These are phyloP conservation scores for Bufo bufo DNA, from an alignment of 2,113 vertebrate genomes.

Conservation along the genomic window DNA sequence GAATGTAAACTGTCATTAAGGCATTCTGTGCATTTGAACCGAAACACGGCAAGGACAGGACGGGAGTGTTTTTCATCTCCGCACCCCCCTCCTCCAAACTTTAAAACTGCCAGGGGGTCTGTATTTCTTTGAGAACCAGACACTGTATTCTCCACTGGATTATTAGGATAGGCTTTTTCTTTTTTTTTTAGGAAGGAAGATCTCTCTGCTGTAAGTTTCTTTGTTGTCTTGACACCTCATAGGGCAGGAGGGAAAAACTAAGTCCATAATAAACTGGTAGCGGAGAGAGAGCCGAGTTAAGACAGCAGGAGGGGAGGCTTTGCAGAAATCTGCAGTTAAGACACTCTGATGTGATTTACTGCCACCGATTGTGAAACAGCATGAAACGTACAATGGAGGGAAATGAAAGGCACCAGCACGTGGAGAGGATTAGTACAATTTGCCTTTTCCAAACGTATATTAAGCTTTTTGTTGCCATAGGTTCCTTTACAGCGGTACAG, in stretches of 20 bases:
- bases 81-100: background rate
- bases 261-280: slow-evolving; percentile 20
- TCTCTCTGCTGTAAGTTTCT: background rate
- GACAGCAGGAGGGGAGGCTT: slow-evolving; percentile 37
- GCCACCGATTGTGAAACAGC: slow-evolving; percentile 42
- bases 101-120: background rate
- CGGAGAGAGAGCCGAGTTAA: background rate
- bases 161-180: background rate
- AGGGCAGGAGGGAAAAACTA: background rate
- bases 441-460: slow-evolving; percentile 30
- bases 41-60: background rate
- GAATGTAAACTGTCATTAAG: slow-evolving; percentile 22
- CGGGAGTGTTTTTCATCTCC: background rate
- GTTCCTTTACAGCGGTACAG: background rate
- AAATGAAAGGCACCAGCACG: slow-evolving; percentile 38
- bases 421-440: slow-evolving; percentile 48
- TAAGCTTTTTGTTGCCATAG: slow-evolving; percentile 19
- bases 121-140: background rate
- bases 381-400: slow-evolving; percentile 26
- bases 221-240: background rate
- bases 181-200: background rate
- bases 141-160: background rate
- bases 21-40: background rate
- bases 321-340: slow-evolving; percentile 4
- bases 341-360: slow-evolving; percentile 35